Conservation (phyloP, 2,797 vertebrate species). For the Urocyon cinereoargenteus region DNA sequence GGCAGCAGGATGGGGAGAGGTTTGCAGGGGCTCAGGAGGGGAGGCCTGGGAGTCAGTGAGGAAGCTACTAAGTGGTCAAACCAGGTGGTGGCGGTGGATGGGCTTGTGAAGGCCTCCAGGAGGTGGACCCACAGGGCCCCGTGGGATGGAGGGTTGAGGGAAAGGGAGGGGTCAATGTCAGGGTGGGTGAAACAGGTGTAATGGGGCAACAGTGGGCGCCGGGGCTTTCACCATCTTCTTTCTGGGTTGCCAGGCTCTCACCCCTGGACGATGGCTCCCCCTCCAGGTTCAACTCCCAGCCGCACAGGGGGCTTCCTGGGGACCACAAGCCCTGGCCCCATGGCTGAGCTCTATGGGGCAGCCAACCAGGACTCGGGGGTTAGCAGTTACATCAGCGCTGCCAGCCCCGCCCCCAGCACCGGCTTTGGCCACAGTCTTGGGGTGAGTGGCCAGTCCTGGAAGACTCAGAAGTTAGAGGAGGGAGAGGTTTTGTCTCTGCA, state of each 20-base stretch:
- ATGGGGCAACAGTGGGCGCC: neutral
- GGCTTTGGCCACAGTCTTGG: constrained; percentile 98
- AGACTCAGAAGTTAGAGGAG: neutral
- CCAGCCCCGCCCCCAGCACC: constrained; percentile 97
- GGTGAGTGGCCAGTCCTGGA: constrained; percentile 89
- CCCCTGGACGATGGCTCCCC: constrained; percentile 87
- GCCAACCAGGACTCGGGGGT: constrained; percentile 98
- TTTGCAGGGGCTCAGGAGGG: neutral
- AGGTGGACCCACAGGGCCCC: neutral
- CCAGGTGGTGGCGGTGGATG: neutral
- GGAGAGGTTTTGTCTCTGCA: neutral
- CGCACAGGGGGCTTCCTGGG: constrained; percentile 98
- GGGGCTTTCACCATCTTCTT: constrained; percentile 85
- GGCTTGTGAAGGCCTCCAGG: neutral
- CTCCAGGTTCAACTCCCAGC: constrained; percentile 94
- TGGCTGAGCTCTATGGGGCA: constrained; percentile 97
- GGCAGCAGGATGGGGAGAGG: neutral
- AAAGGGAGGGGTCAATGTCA: constrained; percentile 17
- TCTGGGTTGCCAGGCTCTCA: constrained; percentile 87
- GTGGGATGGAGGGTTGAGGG: neutral
- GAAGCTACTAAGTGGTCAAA: neutral
- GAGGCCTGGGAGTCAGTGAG: neutral
- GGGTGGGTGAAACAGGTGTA: neutral
- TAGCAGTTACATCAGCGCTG: constrained; percentile 99
- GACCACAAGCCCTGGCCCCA: constrained; percentile 98